Evolutionary conservation across 2,113 vertebrate genomes (phyloP).

Genomic region (Oryzias woworae): DNA sequence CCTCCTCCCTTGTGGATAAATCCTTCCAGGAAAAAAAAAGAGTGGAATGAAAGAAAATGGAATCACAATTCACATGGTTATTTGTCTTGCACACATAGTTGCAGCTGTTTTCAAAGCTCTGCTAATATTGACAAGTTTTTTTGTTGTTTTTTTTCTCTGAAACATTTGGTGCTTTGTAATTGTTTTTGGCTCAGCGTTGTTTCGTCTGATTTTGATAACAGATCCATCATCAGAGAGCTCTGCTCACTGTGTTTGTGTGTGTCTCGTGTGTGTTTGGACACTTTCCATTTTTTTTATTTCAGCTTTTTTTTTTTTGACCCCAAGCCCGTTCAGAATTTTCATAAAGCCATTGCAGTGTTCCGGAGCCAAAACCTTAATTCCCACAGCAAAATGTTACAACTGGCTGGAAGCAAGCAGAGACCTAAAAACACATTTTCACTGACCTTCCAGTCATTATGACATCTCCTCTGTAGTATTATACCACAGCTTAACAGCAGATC

Average conservation of each 20-base stretch:
- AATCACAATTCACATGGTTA: constrained; percentile 39
- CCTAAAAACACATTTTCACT: constrained; percentile 11
- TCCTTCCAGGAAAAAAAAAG: constrained; percentile 25
- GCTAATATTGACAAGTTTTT: constrained; percentile 17
- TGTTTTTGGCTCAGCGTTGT: constrained; percentile 40
- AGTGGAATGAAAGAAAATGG: constrained; percentile 45
- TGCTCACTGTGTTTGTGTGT: constrained; percentile 10
- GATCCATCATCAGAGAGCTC: constrained; percentile 43
- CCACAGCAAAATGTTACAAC: constrained; percentile 27
- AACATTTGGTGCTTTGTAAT: constrained; percentile 36
- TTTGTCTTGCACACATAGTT: constrained; percentile 21
- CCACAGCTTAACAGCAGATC: constrained; percentile 11
- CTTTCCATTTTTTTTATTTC: constrained; percentile 27
- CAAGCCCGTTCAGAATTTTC: constrained; percentile 14
- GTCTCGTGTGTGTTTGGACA: constrained; percentile 14
- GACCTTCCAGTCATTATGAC: constrained; percentile 24
- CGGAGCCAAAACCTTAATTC: constrained; percentile 29
- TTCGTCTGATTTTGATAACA: constrained; percentile 35
- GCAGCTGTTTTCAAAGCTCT: constrained; percentile 24
- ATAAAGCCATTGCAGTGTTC: constrained; percentile 15
- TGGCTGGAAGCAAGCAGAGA: constrained; percentile 4
- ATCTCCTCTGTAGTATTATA: constrained; percentile 11
- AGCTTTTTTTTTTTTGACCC: constrained; percentile 18
- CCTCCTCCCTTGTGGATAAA: constrained; percentile 22
- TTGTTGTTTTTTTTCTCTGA: not conserved